Base-by-base conservation (phyloP, 2,797 vertebrate species). In the Rhadinocentrus ornatus region DNA sequence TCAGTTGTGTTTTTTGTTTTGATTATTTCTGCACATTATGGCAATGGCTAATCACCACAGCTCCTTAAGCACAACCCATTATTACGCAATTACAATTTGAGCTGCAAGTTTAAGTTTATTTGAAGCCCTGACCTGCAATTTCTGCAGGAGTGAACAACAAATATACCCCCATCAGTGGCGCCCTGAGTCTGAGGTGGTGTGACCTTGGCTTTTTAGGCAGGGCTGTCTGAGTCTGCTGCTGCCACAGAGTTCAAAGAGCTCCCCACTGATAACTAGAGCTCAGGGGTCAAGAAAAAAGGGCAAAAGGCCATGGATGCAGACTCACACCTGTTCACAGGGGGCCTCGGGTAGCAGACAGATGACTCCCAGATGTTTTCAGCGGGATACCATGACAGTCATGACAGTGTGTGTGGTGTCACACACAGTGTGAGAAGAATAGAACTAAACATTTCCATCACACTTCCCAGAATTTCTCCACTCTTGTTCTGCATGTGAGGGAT, bases 311-410 rank as follows among this genome's bases (percentile, higher is more conserved):
- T 39, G 48, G 73, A 62, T 57, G 31, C 69, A 88, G 82, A 77
- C 69, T 16, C 65, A 26, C 93, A 94, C 92, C 93, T 94, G 93
- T 89, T 93, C 69, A 77, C 62, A 70, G 77, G 81, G 72, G 85
- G 71, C 72, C 86, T 81, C 52, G 44, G 55, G 68, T 73, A 72
- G 60, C 41, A 22, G 34, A 66, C 82, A 66, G 76, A 92, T 77
- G 63, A 78, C 66, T 87, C 73, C 73, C 88, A 93, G 90, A 93
- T 93, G 91, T 89, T 88, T 69, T 75, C 53, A 62, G 71, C 46
- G 52, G 31, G 34, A 82, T 53, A 74, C 55, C 35, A 11, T 63
- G 81, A 81, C 46, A 55, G 34, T 59, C 27, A 12, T 71, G 59
- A 71, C 65, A 24, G 4, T 68, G 44, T 65, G 52, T 66, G 66